Percentiles rank a stretch among this genome's conserved stretches.
These are phyloP conservation scores for Hedychridium roseum DNA, from an alignment of 2,888 invertebrate genomes.

Conservation along the genomic window DNA sequence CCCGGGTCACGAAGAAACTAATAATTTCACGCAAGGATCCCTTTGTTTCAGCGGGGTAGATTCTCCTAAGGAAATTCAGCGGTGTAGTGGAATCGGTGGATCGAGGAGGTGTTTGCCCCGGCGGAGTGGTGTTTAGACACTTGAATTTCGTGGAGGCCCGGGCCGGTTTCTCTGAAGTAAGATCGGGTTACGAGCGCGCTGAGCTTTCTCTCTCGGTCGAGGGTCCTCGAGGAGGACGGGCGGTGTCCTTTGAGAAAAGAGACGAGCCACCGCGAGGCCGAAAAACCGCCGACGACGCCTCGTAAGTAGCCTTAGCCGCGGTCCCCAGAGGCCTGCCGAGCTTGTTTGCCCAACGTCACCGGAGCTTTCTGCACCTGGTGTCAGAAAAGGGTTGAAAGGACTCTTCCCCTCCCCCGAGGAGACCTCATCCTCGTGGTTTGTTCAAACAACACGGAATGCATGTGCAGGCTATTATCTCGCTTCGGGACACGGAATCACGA, in stretches of 20 bases:
- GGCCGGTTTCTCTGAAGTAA: too few relatives aligned
- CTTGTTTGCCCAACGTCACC: constrained; percentile 48
- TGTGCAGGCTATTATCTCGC: too few relatives aligned
- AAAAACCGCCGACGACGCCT: constrained; percentile 45
- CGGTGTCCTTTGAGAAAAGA: constrained; percentile 44
- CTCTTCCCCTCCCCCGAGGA: constrained; percentile 20
- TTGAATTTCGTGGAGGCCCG: too few relatives aligned
- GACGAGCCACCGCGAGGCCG: constrained; percentile 17
- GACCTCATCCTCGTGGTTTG: constrained; percentile 8
- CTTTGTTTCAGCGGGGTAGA: too few relatives aligned
- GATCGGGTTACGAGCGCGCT: constrained; percentile 35
- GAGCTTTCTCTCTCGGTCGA: too few relatives aligned
- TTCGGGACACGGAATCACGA: too few relatives aligned
- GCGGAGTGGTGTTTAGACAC: too few relatives aligned
- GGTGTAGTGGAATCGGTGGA: too few relatives aligned
- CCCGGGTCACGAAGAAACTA: too few relatives aligned
- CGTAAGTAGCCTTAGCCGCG: constrained; percentile 27
- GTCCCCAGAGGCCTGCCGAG: constrained; percentile 29
- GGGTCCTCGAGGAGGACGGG: constrained; percentile 13
- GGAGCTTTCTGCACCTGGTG: constrained; percentile 44
- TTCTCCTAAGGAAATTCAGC: too few relatives aligned
- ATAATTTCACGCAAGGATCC: too few relatives aligned
- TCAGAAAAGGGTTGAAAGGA: constrained; percentile 34
- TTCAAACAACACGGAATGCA: constrained; percentile 18
- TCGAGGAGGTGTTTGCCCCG: too few relatives aligned